Percentiles rank a stretch among this genome's conserved stretches.
Conservation (phyloP, 1,140 invertebrate genomes). For the Microplitis demolitor region DNA sequence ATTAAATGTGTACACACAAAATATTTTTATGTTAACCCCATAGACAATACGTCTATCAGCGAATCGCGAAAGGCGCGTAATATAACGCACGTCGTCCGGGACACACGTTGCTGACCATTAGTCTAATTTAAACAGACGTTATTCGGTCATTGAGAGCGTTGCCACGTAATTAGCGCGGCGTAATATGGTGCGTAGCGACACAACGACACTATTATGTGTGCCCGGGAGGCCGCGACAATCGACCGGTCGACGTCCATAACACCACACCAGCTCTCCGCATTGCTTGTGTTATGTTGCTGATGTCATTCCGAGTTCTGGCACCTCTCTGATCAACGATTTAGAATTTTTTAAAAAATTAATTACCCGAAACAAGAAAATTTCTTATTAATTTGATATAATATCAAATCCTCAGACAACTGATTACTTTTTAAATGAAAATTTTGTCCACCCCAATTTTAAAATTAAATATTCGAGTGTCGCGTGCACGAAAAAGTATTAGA, state of each 20-base stretch:
- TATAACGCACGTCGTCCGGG: neutral
- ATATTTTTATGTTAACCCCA: neutral
- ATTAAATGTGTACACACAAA: too few relatives aligned
- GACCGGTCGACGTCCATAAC: neutral
- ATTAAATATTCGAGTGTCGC: neutral
- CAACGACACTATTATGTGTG: slow-evolving; percentile 42
- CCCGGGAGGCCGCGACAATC: slow-evolving; percentile 15
- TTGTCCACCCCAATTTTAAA: neutral
- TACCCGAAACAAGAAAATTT: neutral
- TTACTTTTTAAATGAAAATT: neutral
- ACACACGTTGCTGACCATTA: slow-evolving; percentile 26
- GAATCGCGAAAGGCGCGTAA: slow-evolving; percentile 2
- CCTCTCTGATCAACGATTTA: slow-evolving; percentile 11
- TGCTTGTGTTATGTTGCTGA: neutral
- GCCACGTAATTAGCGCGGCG: slow-evolving; percentile 53
- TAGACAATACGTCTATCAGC: slow-evolving; percentile 6
- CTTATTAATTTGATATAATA: neutral
- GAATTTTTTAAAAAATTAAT: neutral
- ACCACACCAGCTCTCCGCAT: neutral
- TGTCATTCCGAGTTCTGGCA: slow-evolving; percentile 3
- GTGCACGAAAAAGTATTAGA: neutral
- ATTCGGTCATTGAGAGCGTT: slow-evolving; percentile 45
- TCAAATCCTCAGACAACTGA: neutral
- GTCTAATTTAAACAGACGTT: slow-evolving; percentile 50
- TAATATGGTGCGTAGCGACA: slow-evolving; percentile 51